A percentile compares a stretch with the other conserved stretches of the same genome.
Evolutionary conservation across 1,140 invertebrate genomes (phyloP).

Genomic region (Acromyrmex heyeri): DNA sequence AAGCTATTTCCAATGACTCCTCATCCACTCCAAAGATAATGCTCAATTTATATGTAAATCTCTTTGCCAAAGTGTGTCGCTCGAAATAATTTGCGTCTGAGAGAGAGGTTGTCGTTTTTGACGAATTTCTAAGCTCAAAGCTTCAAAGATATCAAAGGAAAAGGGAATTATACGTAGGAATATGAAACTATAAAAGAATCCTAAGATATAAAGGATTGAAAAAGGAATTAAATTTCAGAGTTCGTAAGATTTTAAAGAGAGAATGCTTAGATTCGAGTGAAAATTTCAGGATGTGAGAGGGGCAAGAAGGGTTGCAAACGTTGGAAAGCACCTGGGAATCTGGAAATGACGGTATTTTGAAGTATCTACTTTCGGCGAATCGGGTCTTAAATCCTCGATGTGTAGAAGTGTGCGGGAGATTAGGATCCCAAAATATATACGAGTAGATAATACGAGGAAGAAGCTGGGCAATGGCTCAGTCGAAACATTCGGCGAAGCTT

Average conservation of each 20-base stretch:
- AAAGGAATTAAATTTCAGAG: neutral
- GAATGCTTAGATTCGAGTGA: neutral
- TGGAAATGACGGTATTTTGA: neutral
- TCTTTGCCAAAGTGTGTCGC: neutral
- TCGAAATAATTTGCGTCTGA: neutral
- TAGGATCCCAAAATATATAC: conserved; percentile 9
- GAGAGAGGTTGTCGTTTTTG: neutral
- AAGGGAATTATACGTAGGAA: neutral
- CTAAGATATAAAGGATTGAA: neutral
- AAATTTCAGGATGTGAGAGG: too few relatives aligned
- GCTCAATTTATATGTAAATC: conserved; percentile 8
- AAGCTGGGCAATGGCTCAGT: neutral
- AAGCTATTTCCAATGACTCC: neutral
- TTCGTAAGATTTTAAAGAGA: neutral
- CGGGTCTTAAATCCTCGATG: neutral
- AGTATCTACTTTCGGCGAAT: neutral
- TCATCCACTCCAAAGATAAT: neutral
- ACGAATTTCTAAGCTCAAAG: neutral
- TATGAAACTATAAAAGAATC: neutral
- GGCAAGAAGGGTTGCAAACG: neutral
- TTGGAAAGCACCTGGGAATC: neutral
- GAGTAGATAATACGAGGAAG: conserved; percentile 18
- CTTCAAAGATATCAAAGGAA: neutral
- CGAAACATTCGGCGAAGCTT: conserved; percentile 49
- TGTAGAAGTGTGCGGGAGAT: conserved; percentile 8